Base-by-base conservation (phyloP, 2,113 vertebrate genomes). In the Dryoscopus gambensis region DNA sequence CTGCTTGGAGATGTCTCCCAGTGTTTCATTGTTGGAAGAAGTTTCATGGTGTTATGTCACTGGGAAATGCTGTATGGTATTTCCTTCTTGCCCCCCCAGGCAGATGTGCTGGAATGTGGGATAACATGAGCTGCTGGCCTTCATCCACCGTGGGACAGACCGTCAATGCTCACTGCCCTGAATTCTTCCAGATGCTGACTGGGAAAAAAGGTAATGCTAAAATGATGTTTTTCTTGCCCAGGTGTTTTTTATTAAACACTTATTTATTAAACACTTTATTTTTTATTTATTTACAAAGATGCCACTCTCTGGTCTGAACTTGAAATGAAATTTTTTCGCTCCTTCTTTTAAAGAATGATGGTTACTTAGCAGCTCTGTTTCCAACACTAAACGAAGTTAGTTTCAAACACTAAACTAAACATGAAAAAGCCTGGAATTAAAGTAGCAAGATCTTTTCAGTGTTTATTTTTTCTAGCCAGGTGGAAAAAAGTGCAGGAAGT, bases 91-190 rank as follows among this genome's bases (percentile, higher is more conserved):
- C 9, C 22, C 27, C 59, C 55, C 55, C 62, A 87, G 69, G 67
- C 79, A 96, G 97, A 70, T 99, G 99, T 79, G 56, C 68, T 74
- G 98, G 98, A 81, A 98, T 98, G 96, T 99, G 99, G 99, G 99
- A 99, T 78, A 96, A 98, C 89, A 95, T 99, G 96, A 99, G 98
- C 94, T 99, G 99, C 95, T 99, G 99, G 99, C 98, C 98, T 13
- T 97, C 97, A 1, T 97, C 99, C 5, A 65, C 92, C 2, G 84
- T 97, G 1, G 99, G 99, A 78, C 98, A 98, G 93, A 99, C 96
- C 1, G 98, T 99, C 73, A 98, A 97, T 3, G 97, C 98, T 60
- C 98, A 97, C 4, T 99, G 99, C 95, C 98, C 99, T 1, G 91
- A 97, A 50, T 98, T 99, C 95, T 98, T 99, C 84, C 94, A 86